These are phyloP conservation scores for Cladopsammia gracilis DNA, from an alignment of 64 coral and sea anemone species.

Conservation along the genomic window DNA sequence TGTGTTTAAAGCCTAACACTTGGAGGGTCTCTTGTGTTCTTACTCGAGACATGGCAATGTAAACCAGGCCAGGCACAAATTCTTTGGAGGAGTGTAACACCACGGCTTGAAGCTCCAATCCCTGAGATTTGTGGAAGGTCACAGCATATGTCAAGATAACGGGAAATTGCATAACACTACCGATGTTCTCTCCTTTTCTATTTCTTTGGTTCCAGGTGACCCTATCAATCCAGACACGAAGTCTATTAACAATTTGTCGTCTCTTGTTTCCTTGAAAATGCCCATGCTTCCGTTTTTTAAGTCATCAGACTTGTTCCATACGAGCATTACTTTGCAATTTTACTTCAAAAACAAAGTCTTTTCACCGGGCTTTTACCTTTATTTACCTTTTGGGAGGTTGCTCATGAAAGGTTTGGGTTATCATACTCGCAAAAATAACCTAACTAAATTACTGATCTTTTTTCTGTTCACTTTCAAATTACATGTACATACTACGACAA, in stretches of 20 bases:
- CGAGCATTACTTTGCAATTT: not conserved
- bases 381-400: too few species aligned
- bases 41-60: constrained; percentile 34
- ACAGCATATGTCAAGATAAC: not conserved
- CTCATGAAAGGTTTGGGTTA: too few species aligned
- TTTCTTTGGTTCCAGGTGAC: constrained; percentile 3
- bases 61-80: constrained; percentile 50
- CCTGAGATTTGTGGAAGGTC: constrained; percentile 39
- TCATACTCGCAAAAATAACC: too few species aligned
- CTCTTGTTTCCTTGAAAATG: not conserved
- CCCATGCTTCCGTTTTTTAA: constrained; percentile 24
- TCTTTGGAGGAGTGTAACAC: constrained; percentile 32
- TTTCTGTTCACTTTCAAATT: too few species aligned
- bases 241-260: not conserved
- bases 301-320: constrained; percentile 6
- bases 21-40: not conserved
- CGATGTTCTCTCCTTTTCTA: not conserved
- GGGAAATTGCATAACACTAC: constrained; percentile 5
- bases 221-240: not conserved
- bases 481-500: too few species aligned
- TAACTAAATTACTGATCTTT: too few species aligned
- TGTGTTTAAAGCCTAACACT: constrained; percentile 18
- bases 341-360: constrained; percentile 2
- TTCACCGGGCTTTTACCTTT: constrained; percentile 9
- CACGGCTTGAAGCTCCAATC: constrained; percentile 4